These are phyloP conservation scores for Artibeus lituratus DNA, from an alignment of 2,797 vertebrate species.

Conservation along the genomic window DNA sequence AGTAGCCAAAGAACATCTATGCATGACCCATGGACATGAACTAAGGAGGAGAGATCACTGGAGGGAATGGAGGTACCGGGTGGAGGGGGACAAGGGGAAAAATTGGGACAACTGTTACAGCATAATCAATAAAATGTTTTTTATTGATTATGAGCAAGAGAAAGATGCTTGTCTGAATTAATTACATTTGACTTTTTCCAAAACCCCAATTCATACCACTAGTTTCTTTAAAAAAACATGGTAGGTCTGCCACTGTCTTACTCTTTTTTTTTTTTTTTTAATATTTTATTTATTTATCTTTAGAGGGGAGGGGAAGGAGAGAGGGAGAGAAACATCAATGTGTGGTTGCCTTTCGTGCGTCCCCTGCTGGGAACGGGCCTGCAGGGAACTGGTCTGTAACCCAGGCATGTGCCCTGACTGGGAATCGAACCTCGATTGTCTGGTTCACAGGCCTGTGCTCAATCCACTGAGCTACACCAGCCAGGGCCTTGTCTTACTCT, in stretches of 20 bases:
- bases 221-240: not conserved
- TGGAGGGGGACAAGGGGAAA: not conserved
- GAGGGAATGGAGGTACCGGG: not conserved
- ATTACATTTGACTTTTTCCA: not conserved
- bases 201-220: not conserved
- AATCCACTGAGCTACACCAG: too few species aligned
- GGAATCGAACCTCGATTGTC: too few species aligned
- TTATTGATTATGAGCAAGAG: not conserved
- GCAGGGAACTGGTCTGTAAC: too few species aligned
- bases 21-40: not conserved
- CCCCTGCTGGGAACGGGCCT: too few species aligned
- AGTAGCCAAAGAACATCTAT: not conserved
- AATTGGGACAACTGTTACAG: not conserved
- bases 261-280: too few species aligned
- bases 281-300: too few species aligned
- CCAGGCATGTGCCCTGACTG: too few species aligned
- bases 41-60: not conserved
- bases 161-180: not conserved
- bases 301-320: too few species aligned
- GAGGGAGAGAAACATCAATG: too few species aligned
- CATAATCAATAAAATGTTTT: not conserved
- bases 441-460: too few species aligned
- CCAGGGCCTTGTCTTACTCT: too few species aligned
- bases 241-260: not conserved
- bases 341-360: too few species aligned